A percentile compares a stretch with the other conserved stretches of the same genome.
These are phyloP conservation scores for Thamnophis elegans DNA, from an alignment of 2,797 vertebrate species.

Conservation along the genomic window DNA sequence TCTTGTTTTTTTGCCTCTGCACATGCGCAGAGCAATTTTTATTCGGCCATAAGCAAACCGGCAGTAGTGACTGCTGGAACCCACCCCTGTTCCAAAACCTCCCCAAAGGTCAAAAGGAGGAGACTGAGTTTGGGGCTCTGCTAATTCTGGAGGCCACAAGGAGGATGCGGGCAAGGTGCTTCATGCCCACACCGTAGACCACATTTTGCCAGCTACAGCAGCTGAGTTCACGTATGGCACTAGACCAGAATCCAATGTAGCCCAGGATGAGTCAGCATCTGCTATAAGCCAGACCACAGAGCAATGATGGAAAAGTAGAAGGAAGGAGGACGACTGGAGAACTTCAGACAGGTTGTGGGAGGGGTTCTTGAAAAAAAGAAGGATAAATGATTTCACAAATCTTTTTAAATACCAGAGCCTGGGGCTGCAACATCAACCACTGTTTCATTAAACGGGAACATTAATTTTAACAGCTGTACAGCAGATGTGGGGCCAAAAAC, in stretches of 20 bases:
- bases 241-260: background rate
- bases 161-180: background rate
- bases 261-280: background rate
- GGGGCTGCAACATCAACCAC: constrained; percentile 9
- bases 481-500: constrained; percentile 56
- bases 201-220: background rate
- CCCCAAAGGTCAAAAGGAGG: background rate
- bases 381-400: background rate
- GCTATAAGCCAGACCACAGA: background rate
- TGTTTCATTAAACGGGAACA: background rate
- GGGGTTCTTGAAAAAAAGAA: background rate
- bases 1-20: too few relatives aligned
- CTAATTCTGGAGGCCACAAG: background rate
- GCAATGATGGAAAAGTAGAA: background rate
- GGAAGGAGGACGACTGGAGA: background rate
- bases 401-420: background rate
- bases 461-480: constrained; percentile 54
- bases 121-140: background rate
- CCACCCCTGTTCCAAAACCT: background rate
- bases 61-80: too few relatives aligned
- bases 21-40: too few relatives aligned
- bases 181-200: background rate
- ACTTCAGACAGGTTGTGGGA: background rate
- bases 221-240: background rate
- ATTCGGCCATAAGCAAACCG: too few relatives aligned